Evolutionary conservation across 2,113 vertebrate species (phyloP).

Genomic region (Syngnathus scovelli): DNA sequence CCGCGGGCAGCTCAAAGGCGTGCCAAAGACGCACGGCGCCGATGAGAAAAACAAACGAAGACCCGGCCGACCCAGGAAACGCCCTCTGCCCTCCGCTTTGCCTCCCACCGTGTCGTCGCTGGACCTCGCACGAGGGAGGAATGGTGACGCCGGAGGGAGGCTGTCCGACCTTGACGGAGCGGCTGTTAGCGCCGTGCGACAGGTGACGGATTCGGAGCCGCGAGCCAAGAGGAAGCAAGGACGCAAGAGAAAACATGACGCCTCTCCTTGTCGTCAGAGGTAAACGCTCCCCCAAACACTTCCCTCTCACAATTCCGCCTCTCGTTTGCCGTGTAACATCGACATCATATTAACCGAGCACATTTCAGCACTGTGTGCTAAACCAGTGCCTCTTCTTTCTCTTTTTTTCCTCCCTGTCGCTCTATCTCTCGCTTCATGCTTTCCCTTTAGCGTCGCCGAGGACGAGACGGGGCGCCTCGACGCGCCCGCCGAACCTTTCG

Average conservation of each 20-base stretch:
- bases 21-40: conserved; percentile 60
- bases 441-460: conserved; percentile 74
- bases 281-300: conserved; percentile 36
- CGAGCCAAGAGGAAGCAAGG: conserved; percentile 78
- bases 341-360: conserved; percentile 61
- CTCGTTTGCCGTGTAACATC: conserved; percentile 23
- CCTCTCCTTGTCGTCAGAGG: conserved; percentile 62
- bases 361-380: conserved; percentile 73
- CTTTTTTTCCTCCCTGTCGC: conserved; percentile 63
- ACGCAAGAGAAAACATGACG: conserved; percentile 79
- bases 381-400: conserved; percentile 70
- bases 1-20: conserved; percentile 46
- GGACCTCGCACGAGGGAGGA: conserved; percentile 32
- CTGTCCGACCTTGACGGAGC: conserved; percentile 46
- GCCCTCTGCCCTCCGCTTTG: conserved; percentile 61
- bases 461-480: conserved; percentile 62
- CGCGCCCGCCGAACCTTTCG: conserved; percentile 62
- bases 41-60: conserved; percentile 79
- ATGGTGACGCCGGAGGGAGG: conserved; percentile 43
- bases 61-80: conserved; percentile 88
- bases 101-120: conserved; percentile 41
- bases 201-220: conserved; percentile 79
- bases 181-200: conserved; percentile 64
- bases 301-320: conserved; percentile 55
- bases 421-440: conserved; percentile 62